Base-by-base conservation (phyloP, 2,797 vertebrate species). In the Rallus crepitans region DNA sequence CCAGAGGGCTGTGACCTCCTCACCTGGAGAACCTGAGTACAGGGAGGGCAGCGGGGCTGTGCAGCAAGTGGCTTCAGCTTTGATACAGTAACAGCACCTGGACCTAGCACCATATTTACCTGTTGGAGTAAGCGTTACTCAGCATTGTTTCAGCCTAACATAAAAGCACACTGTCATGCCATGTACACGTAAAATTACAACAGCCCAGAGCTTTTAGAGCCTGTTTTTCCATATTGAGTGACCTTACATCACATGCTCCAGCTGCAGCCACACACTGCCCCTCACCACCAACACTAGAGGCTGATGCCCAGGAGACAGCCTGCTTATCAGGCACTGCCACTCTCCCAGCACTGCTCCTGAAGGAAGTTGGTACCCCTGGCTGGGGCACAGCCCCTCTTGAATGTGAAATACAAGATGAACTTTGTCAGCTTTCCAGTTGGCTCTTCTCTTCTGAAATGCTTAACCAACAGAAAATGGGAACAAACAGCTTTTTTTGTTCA, bases 261-360 rank as follows among this genome's bases (percentile, higher is more conserved):
- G 47, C 47, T 48, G 47, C 19, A 48, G 48, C 42, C 42, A 45
- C 42, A 45, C 42, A 19, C 42, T 45, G 42, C 42, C 48, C 23
- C 23, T 24, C 48, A 48, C 12, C 23, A 48, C 48, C 23, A 27
- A 27, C 24, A 50, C 24, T 27, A 14, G 48, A 50, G 48, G 48
- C 48, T 52, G 31, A 15, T 28, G 19, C 37, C 5, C 13, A 15
- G 12, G 8, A 18, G 24, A 14, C 15, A 4, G 20, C 1, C 8
- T 30, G 65, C 27, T 23, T 20, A 47, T n/a, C 35, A 42, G 48
- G 47, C 8, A 1, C 3, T 21, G 16, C 27, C 40, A 4, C 4
- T 4, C 1, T 11, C 2, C 21, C 1, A 3, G 16, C 7, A 19
- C 24, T 11, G 3, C 28, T 20, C 2, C n/a, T 47, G 35, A 6